A percentile compares a stretch with the other conserved stretches of the same genome.
phyloP scores from a whole-genome alignment of 2,888 invertebrate species.

The Acleris cristana region DNA sequence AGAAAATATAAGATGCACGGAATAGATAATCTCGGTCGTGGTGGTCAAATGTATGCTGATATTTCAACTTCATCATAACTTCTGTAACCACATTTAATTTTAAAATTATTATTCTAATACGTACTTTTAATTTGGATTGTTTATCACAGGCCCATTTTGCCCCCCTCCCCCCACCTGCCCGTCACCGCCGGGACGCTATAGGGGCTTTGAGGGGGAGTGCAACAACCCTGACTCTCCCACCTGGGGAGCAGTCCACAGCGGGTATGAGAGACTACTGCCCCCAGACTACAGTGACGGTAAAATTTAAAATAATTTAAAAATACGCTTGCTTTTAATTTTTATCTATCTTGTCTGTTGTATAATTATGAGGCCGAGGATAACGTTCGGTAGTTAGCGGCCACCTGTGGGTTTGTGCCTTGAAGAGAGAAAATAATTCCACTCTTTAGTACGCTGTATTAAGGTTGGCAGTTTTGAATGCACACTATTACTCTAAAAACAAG shows the following conservation, averaged over 20 bases:
- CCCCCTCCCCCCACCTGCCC: conserved; percentile 72
- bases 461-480: too few relatives aligned
- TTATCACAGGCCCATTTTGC: conserved; percentile 64
- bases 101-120: background rate
- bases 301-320: background rate
- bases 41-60: too few relatives aligned
- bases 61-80: too few relatives aligned
- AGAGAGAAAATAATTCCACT: too few relatives aligned
- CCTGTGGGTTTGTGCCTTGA: too few relatives aligned
- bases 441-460: too few relatives aligned
- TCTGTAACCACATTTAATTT: background rate
- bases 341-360: too few relatives aligned
- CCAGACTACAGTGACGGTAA: conserved; percentile 87
- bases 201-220: conserved; percentile 91
- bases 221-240: conserved; percentile 88
- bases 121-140: background rate
- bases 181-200: conserved; percentile 78
- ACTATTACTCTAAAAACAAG: too few relatives aligned
- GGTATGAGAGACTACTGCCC: conserved; percentile 86
- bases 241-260: conserved; percentile 88
- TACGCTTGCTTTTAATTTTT: background rate
- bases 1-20: too few relatives aligned
- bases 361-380: too few relatives aligned
- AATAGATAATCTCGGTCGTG: too few relatives aligned
- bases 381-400: too few relatives aligned